Evolutionary conservation across 2,113 vertebrate species (phyloP).

Genomic region (Ranitomeya imitator): DNA sequence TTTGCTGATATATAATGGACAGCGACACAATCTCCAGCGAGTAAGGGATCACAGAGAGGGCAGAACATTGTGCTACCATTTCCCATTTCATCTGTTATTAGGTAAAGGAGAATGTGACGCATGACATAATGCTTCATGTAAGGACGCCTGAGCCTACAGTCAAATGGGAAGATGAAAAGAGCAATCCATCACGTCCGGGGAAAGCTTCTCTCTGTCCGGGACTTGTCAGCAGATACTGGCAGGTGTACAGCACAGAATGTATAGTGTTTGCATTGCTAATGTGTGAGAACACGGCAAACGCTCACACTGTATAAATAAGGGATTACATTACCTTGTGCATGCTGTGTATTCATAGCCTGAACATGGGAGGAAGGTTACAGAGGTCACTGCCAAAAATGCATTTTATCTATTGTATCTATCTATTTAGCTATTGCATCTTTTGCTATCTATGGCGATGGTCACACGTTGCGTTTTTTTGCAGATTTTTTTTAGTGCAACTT

Average conservation of each 20-base stretch:
- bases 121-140: neutral
- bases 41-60: neutral
- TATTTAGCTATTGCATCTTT: neutral
- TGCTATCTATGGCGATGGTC: too few species aligned
- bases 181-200: neutral
- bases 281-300: neutral
- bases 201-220: neutral
- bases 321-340: neutral
- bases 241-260: neutral
- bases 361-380: neutral
- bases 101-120: neutral
- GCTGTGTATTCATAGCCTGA: neutral
- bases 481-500: too few species aligned
- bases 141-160: neutral
- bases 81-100: neutral
- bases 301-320: neutral
- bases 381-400: neutral
- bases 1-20: neutral
- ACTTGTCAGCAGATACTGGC: neutral
- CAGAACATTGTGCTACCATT: neutral
- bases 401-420: neutral
- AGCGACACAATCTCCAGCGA: neutral
- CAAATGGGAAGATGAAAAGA: neutral
- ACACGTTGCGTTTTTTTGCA: too few species aligned
- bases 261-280: conserved; percentile 30